Conservation (phyloP, 2,113 vertebrate species). For the Callaeas wilsoni region DNA sequence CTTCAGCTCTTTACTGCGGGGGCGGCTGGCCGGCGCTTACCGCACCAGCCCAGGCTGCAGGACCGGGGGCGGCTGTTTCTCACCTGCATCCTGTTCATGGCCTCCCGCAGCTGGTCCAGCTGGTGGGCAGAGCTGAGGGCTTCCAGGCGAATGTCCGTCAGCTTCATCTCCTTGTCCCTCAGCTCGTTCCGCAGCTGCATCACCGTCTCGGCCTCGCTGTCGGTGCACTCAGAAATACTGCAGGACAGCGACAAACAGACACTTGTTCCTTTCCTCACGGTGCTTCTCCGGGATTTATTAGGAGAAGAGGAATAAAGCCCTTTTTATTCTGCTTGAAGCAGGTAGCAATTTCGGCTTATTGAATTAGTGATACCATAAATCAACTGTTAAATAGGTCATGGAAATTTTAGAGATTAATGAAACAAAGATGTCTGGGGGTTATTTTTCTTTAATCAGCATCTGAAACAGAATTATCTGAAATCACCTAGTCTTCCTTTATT, state of each 20-base stretch:
- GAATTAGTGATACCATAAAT: background rate
- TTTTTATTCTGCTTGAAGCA: background rate
- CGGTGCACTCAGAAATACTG: slow-evolving; percentile 91
- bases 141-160: slow-evolving; percentile 96
- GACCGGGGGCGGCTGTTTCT: background rate
- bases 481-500: background rate
- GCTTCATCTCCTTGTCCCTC: slow-evolving; percentile 97
- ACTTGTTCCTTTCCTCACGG: background rate
- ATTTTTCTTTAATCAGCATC: background rate
- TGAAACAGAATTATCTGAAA: background rate
- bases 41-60: background rate
- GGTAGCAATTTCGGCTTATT: background rate
- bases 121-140: slow-evolving; percentile 97
- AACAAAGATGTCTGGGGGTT: background rate
- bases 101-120: slow-evolving; percentile 94
- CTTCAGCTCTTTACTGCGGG: background rate
- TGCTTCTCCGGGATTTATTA: background rate
- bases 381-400: background rate
- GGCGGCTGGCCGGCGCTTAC: background rate
- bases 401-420: background rate
- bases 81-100: slow-evolving; percentile 99
- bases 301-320: background rate
- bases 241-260: background rate
- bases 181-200: slow-evolving; percentile 95
- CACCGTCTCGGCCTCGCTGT: slow-evolving; percentile 91